Evolutionary conservation across 37 sponge, comb jelly and placozoan species (phyloP), one percentile per base, ranked within the genome.

Genomic region (Ianthella basta): DNA sequence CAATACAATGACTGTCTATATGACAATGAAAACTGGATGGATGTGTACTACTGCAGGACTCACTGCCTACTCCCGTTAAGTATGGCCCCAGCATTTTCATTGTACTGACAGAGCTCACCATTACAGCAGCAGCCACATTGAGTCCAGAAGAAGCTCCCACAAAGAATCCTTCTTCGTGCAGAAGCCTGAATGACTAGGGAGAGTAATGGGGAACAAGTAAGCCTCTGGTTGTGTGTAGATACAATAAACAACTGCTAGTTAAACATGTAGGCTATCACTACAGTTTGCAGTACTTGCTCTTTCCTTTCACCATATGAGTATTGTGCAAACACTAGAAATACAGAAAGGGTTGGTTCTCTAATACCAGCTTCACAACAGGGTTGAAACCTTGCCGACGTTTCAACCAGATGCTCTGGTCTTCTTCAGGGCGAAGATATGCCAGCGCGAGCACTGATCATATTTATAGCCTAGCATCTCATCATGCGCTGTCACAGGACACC

Each of bases 151-250:
- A 93, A 39, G 91, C 94, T 24, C 96, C 96, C 0, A 96, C 94
- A 86, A 89, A 96, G 56, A 93, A 91, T 0, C 96, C 96, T 82
- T 95, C 96, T 67, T 95, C 91, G 78, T 92, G 93, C 16, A 95
- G 80, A 10, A 95, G 83, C 55, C 83, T 78, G 77, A 88, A 92
- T 4, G 93, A 91, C 93, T 95, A 57, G 15, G 3, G 15, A 3
- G 2, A 82, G 30, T 60, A 57, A 57, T 25, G 21, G 44, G 16
- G 70, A 4, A 68, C 29, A 70, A 18, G 21, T 29, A 70, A 2
- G 1, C n/a, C n/a, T n/a, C n/a, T n/a, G n/a, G 39, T n/a, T 33
- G 36, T 23, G 56, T 13, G 34, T 12, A 44, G 8, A 8, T 44
- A 44, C 50, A 36, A 0, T 68, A 35, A 30, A 25, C 69, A 25